Conservation (phyloP, 2,113 vertebrate genomes). For the Atherinomorus stipes region DNA sequence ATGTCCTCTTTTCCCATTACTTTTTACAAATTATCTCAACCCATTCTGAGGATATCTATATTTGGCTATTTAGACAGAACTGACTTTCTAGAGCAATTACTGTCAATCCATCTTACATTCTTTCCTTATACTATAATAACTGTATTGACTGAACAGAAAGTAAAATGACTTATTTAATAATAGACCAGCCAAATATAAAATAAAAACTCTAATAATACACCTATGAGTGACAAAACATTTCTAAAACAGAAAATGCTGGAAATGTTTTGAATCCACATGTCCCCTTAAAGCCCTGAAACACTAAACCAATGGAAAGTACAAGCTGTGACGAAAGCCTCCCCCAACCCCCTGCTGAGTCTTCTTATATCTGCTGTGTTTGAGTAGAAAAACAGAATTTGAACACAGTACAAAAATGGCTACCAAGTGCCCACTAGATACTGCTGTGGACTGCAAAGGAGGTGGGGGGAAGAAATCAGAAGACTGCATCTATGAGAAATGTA, state of each 20-base stretch:
- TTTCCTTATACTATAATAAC: slow-evolving; percentile 9
- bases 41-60: slow-evolving; percentile 41
- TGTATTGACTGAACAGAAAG: neutral
- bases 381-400: neutral
- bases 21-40: slow-evolving; percentile 46
- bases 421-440: too few relatives aligned
- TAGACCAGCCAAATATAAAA: slow-evolving; percentile 13
- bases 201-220: neutral
- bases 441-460: too few relatives aligned
- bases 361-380: neutral
- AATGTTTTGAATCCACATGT: neutral
- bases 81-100: slow-evolving; percentile 36
- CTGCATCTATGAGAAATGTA: too few relatives aligned
- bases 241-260: neutral
- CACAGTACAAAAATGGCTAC: neutral
- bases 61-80: slow-evolving; percentile 38
- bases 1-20: slow-evolving; percentile 39
- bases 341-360: neutral
- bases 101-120: slow-evolving; percentile 27
- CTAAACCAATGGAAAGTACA: neutral
- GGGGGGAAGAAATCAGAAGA: too few relatives aligned
- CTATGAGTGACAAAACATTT: neutral
- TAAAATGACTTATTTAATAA: slow-evolving; percentile 5
- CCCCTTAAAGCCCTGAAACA: neutral
- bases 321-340: neutral